A percentile compares a stretch with the other conserved stretches of the same genome.
phyloP scores from a whole-genome alignment of 2,113 vertebrate species.

The Cheirogaleus medius region DNA sequence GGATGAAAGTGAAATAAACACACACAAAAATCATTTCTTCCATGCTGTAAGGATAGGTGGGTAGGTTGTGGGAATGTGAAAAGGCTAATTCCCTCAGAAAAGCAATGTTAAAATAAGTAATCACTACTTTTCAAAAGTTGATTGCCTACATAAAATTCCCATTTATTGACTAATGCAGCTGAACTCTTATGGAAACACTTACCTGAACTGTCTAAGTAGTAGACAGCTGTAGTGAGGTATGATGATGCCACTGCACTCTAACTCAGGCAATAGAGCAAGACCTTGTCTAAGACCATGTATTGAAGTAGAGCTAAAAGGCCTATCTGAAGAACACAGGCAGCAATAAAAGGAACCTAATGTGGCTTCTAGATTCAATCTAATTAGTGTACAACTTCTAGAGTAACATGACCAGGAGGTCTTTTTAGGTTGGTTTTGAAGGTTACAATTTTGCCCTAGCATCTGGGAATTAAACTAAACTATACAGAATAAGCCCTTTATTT shows the following conservation, averaged over 20 bases:
- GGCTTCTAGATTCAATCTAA: background rate
- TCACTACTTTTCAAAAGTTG: constrained; percentile 32
- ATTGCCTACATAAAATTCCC: background rate
- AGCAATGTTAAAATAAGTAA: constrained; percentile 51
- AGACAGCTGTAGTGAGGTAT: too few relatives aligned
- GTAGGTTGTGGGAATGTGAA: background rate
- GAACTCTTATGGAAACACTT: background rate
- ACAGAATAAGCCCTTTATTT: background rate
- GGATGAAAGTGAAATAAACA: constrained; percentile 16
- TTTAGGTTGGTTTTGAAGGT: background rate
- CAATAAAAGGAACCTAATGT: background rate
- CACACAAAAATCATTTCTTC: constrained; percentile 35
- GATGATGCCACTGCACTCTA: too few relatives aligned
- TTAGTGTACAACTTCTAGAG: background rate
- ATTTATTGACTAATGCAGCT: constrained; percentile 28
- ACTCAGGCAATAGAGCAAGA: too few relatives aligned
- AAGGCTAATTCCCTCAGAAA: constrained; percentile 9
- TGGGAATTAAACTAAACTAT: background rate
- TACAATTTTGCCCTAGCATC: background rate
- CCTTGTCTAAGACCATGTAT: background rate
- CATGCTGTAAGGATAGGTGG: background rate
- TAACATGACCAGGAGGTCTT: background rate
- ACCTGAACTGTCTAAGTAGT: background rate
- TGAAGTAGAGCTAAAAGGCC: background rate
- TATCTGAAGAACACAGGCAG: background rate